Conservation (phyloP, 1,140 invertebrate genomes). For the Drosophila watanabei region DNA sequence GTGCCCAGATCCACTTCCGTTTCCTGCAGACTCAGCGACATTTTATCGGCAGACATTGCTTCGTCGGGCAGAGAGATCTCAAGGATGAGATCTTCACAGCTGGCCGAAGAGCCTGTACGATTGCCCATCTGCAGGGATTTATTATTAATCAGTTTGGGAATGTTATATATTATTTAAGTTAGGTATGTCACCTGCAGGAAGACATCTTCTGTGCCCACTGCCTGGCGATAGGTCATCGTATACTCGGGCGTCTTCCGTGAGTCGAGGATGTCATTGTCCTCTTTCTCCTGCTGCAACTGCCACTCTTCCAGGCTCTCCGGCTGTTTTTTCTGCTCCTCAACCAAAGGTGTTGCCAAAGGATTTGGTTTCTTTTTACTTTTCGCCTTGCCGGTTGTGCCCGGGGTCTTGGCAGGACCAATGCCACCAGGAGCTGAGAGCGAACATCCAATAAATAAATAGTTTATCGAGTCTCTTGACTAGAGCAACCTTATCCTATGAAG, state of each 20-base stretch:
- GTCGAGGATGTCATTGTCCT: conserved; percentile 87
- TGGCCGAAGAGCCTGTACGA: conserved; percentile 92
- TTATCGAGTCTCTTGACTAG: background rate
- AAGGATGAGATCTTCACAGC: conserved; percentile 94
- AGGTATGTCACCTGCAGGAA: conserved; percentile 92
- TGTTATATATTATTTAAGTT: no score
- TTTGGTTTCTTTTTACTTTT: conserved; percentile 50
- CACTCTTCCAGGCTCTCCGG: conserved; percentile 87
- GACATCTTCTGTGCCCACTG: conserved; percentile 93
- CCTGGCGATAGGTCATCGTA: conserved; percentile 93
- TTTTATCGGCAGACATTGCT: conserved; percentile 88
- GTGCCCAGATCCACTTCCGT: conserved; percentile 89
- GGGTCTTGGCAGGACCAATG: conserved; percentile 42
- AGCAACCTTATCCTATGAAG: background rate
- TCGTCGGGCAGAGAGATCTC: conserved; percentile 91
- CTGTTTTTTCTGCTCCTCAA: conserved; percentile 35
- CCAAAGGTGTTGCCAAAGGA: conserved; percentile 46
- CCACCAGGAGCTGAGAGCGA: conserved; percentile 48
- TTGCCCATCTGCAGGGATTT: conserved; percentile 89
- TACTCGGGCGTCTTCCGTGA: conserved; percentile 91
- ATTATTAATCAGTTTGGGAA: background rate
- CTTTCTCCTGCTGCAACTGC: conserved; percentile 86
- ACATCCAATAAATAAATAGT: background rate
- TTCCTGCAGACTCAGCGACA: conserved; percentile 90
- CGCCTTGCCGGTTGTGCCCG: background rate